Percentiles rank a stretch among this genome's conserved stretches.
Evolutionary conservation across 2,797 vertebrate species (phyloP).

Genomic region (Brachyalestes nurse): DNA sequence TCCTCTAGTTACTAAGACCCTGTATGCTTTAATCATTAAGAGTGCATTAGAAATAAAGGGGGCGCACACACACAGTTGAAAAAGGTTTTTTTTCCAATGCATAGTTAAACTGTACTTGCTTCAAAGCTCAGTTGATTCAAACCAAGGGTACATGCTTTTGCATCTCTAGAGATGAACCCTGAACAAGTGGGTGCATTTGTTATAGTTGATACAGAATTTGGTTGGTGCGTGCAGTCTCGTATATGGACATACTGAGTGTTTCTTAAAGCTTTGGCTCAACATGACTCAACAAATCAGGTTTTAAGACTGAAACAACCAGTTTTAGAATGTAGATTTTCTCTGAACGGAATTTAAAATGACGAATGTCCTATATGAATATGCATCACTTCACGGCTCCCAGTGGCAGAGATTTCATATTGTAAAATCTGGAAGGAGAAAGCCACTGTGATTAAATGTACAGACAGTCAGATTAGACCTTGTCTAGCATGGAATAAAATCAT

Average conservation of each 20-base stretch:
- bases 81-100: too few species aligned
- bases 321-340: slow-evolving; percentile 10
- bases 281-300: slow-evolving; percentile 42
- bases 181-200: too few species aligned
- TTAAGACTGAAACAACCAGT: not conserved
- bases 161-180: too few species aligned
- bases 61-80: too few species aligned
- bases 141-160: too few species aligned
- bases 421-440: not conserved
- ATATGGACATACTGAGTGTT: not conserved
- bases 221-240: too few species aligned
- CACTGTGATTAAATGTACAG: slow-evolving; percentile 40
- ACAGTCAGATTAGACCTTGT: slow-evolving; percentile 37
- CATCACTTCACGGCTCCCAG: not conserved
- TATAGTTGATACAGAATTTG: too few species aligned
- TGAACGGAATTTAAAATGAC: slow-evolving; percentile 3
- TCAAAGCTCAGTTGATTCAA: too few species aligned
- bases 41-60: too few species aligned
- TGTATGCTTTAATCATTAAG: slow-evolving; percentile 67
- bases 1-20: slow-evolving; percentile 69
- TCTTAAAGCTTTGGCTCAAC: too few species aligned
- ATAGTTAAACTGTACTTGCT: too few species aligned
- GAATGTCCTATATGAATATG: not conserved
- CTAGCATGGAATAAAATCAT: slow-evolving; percentile 37
- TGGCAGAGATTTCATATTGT: slow-evolving; percentile 3